phyloP scores from a whole-genome alignment of 1,140 invertebrate species.

The Monomorium pharaonis region DNA sequence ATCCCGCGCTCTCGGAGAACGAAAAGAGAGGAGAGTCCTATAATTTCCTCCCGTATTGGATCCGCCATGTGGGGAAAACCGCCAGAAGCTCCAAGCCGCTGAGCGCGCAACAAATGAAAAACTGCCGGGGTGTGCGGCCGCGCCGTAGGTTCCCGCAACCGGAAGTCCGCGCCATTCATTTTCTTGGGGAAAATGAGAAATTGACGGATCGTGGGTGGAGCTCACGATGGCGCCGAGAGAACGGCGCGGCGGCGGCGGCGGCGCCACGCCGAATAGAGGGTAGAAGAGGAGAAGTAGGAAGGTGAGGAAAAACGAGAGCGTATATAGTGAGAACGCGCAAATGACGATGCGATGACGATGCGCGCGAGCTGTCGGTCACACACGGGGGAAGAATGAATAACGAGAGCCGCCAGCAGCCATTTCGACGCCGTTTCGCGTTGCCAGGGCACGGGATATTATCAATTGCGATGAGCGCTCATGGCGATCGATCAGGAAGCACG shows the following conservation, averaged over 20 bases:
- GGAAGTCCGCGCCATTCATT: conserved; percentile 54
- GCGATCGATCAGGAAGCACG: conserved; percentile 67
- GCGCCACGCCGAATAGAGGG: background rate
- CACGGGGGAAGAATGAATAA: conserved; percentile 65
- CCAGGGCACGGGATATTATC: conserved; percentile 67
- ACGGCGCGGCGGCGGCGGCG: conserved; percentile 13
- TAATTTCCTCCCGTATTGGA: conserved; percentile 15
- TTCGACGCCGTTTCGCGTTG: conserved; percentile 51
- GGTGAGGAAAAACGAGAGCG: background rate
- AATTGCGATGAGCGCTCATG: conserved; percentile 67
- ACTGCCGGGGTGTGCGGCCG: conserved; percentile 10
- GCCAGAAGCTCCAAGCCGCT: background rate
- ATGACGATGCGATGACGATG: conserved; percentile 75
- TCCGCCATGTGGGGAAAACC: conserved; percentile 25
- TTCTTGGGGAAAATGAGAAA: conserved; percentile 69
- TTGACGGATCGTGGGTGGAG: conserved; percentile 60
- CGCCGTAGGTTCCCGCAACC: background rate
- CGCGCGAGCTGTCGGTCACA: conserved; percentile 60
- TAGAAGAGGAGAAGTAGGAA: background rate
- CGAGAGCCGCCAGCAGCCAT: conserved; percentile 54
- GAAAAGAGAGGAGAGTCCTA: background rate
- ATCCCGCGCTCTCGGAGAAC: background rate
- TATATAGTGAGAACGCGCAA: conserved; percentile 62
- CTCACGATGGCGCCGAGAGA: conserved; percentile 24
- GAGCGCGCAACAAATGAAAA: conserved; percentile 33